Evolutionary conservation across 2,113 vertebrate species (phyloP), one percentile per base, ranked within the genome.

Genomic region (Sula dactylatra): DNA sequence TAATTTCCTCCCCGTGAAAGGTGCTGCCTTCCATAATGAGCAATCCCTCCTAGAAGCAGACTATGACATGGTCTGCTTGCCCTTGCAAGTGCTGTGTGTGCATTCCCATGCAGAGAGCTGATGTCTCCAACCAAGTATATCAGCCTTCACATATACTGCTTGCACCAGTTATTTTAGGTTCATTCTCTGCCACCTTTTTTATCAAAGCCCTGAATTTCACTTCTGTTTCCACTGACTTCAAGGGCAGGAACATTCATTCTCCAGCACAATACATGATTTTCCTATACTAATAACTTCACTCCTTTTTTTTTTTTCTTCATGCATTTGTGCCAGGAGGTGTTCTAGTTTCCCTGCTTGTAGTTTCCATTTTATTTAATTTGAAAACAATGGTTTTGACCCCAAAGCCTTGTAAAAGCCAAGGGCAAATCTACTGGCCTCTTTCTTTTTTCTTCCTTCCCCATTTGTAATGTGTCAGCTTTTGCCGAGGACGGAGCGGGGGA

Each of bases 211-310:
- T 81, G 38, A 56, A 72, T 93, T 94, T 94, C 83, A 87, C 7
- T 96, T 97, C 69, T 92, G 26, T 94, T 95, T 95, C 91, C 77
- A 66, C 14, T 89, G 61, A 71, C 69, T 61, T 82, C 38, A 49
- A 19, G 22, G 47, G 52, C 31, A 69, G 27, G 6, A 45, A 3
- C 16, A 76, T 86, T 64, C 9, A 59, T 86, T 89, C 58, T 86
- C 40, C 13, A 76, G 49, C 32, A 54, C 32, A 52, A 55, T 64
- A 65, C 0, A 36, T 67, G 5, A 27, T 90, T 94, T 95, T 77
- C 82, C 77, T 94, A 29, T 27, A 36, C 17, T 82, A 85, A 52
- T n/a, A 69, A 19, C 44, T 88, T 93, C n/a, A 65, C 17, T 79
- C 13, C 17, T 93, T 80, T 88, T 55, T 6, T 86, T 86, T 79